Evolutionary conservation across 2,113 vertebrate species (phyloP).

Genomic region (Campylomormyrus numenius): DNA sequence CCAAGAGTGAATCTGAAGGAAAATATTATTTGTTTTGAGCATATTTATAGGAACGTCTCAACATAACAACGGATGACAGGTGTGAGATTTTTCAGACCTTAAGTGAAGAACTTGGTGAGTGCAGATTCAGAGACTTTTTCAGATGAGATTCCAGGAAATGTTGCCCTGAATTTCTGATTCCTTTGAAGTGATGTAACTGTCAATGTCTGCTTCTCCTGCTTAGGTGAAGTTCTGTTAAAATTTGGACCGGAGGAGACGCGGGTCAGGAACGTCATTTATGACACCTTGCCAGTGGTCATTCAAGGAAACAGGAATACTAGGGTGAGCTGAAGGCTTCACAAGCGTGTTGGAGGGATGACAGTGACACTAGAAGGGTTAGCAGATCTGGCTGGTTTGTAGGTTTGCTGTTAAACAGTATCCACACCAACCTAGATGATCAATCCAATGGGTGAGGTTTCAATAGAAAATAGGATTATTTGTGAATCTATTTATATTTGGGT

Average conservation of each 20-base stretch:
- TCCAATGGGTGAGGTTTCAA: neutral
- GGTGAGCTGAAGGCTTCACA: constrained; percentile 58
- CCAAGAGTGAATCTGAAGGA: neutral
- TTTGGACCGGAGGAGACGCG: constrained; percentile 80
- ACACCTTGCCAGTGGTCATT: constrained; percentile 77
- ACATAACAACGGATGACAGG: constrained; percentile 90
- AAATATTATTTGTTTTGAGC: neutral
- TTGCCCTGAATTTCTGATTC: neutral
- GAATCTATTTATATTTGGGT: neutral
- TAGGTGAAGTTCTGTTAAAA: constrained; percentile 89
- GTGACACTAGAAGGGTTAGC: neutral
- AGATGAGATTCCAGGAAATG: neutral
- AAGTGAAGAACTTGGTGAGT: constrained; percentile 86
- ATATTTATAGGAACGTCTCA: constrained; percentile 67
- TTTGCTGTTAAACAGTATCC: neutral
- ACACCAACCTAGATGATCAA: neutral
- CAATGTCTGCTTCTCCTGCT: constrained; percentile 31
- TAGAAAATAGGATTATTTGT: neutral
- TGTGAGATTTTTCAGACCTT: constrained; percentile 91
- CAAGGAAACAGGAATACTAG: constrained; percentile 92
- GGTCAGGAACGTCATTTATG: constrained; percentile 77
- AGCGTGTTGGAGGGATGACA: neutral
- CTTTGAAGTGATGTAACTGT: neutral
- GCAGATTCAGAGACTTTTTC: neutral
- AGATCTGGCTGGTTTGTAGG: neutral